Percentiles rank a stretch among this genome's conserved stretches.
Evolutionary conservation across 2,888 invertebrate genomes (phyloP).

Genomic region (Polymixis flavicincta): DNA sequence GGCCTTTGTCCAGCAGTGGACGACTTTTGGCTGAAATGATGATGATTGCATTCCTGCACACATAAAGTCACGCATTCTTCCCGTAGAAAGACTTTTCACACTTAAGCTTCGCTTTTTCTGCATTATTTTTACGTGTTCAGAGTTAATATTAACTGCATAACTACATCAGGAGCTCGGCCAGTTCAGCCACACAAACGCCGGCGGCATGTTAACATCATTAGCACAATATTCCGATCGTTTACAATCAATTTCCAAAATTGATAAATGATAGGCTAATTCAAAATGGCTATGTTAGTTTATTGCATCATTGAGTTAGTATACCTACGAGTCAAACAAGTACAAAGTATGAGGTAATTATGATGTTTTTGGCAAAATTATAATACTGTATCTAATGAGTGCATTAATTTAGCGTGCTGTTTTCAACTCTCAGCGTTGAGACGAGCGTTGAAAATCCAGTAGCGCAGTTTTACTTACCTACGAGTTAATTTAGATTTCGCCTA

Average conservation of each 20-base stretch:
- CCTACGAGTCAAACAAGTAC: not conserved
- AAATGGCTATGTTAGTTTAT: conserved; percentile 25
- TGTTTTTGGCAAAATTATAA: no score
- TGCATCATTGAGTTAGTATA: conserved; percentile 8
- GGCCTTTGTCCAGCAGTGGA: no score
- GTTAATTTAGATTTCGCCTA: no score
- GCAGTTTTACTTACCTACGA: no score
- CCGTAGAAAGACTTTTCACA: not conserved
- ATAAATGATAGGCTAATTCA: conserved; percentile 37
- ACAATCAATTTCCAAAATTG: conserved; percentile 49
- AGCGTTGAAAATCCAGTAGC: no score
- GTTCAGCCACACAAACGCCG: conserved; percentile 3
- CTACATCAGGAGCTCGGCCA: conserved; percentile 6
- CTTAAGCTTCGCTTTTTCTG: not conserved
- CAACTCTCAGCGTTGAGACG: no score
- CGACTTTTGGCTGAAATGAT: no score
- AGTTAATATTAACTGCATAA: conserved; percentile 3
- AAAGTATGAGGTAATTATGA: not conserved
- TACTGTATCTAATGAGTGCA: no score
- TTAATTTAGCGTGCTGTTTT: no score
- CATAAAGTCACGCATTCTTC: no score
- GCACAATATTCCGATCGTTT: conserved; percentile 29
- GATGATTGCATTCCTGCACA: no score
- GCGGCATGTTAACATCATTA: conserved; percentile 43
- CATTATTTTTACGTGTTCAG: not conserved